Base-by-base conservation (phyloP, 2,888 invertebrate genomes). In the Axea sp. region DNA sequence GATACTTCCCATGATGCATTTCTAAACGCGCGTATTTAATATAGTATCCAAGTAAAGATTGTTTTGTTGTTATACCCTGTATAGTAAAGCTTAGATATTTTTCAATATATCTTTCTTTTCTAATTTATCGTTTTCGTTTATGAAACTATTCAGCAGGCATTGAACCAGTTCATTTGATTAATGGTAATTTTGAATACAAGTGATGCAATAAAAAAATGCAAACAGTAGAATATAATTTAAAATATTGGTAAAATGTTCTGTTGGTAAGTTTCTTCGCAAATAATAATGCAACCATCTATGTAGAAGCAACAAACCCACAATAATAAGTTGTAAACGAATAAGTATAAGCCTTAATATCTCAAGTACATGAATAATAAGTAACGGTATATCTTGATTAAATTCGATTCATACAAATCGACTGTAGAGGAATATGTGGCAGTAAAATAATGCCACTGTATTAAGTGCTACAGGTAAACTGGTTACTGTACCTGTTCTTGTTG, bases 401-500 rank as follows among this genome's bases (percentile, higher is more conserved):
- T 75, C 75, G 67, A 75, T 62, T 67, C 65, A 74, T 74, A 74
- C 65, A 74, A 74, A 69, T 69, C 69, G 69, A 69, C 39, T 69
- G 62, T 74, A 67, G 75, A 71, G 39, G 60, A 75, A 28, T 55
- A 71, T 33, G 62, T 67, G 75, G 69, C 64, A 33, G 12, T 28
- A 28, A 62, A 68, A 43, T 45, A 39, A 43, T 22, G 51, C 64
- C 69, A 69, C 59, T 64, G 22, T 51, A 74, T 69, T 69, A 74
- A 69, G 74, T 84, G 82, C 84, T 84, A 76, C 85, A 86, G 86
- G 86, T 85, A 85, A 85, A 83, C 82, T 84, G 84, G 81, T 85
- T 84, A 83, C 79, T 85, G 85, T 86, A 86, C 86, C 86, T 86
- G 86, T 85, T 86, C 83, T 85, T 86, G 86, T 85, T 86, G 84